These are phyloP conservation scores for Daktulosphaira vitifoliae DNA, from an alignment of 1,140 invertebrate genomes.

Conservation along the genomic window DNA sequence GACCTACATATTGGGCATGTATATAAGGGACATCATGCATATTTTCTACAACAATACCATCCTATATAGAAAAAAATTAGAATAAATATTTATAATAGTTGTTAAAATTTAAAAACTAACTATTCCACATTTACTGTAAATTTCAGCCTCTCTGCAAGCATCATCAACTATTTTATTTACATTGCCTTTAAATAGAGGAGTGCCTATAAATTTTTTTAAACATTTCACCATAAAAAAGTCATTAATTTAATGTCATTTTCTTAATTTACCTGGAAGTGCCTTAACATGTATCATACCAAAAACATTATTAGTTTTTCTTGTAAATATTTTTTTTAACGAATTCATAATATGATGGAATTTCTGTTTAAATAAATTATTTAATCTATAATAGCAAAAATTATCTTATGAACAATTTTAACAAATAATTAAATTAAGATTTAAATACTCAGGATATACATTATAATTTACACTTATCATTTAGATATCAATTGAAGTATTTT, in stretches of 20 bases:
- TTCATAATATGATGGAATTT: conserved; percentile 2
- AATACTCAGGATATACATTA: no score
- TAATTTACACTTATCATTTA: no score
- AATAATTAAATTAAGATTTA: no score
- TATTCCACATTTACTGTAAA: conserved; percentile 50
- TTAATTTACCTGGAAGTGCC: conserved; percentile 56
- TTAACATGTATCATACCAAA: conserved; percentile 70
- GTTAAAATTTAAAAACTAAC: conserved; percentile 44
- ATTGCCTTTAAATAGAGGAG: conserved; percentile 46
- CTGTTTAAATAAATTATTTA: no score
- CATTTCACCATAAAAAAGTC: background rate
- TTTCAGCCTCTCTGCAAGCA: conserved; percentile 51
- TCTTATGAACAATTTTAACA: no score
- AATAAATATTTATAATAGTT: background rate
- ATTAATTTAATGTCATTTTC: background rate
- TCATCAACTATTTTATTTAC: conserved; percentile 49
- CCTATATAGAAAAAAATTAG: conserved; percentile 46
- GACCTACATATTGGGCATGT: conserved; percentile 49
- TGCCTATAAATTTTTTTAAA: conserved; percentile 44
- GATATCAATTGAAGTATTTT: no score
- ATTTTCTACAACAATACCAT: conserved; percentile 72
- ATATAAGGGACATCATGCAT: conserved; percentile 80
- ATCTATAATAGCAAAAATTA: no score
- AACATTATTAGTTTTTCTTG: conserved; percentile 42
- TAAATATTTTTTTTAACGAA: conserved; percentile 36